phyloP scores from a whole-genome alignment of 2,113 vertebrate genomes.

The Chamaea fasciata region DNA sequence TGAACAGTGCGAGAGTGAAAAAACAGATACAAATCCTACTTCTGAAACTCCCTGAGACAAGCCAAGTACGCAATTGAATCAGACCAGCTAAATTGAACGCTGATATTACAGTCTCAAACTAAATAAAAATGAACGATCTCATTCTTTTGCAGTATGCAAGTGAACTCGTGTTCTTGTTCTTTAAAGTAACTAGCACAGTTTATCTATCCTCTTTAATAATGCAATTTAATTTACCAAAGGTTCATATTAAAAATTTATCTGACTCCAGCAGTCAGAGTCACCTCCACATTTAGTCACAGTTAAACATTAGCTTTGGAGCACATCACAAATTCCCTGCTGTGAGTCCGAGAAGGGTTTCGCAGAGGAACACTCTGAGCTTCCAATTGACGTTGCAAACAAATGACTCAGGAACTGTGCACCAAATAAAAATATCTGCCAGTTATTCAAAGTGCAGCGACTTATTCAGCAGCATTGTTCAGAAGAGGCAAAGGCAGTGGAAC shows the following conservation, averaged over 20 bases:
- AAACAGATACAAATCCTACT: neutral
- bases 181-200: constrained; percentile 22
- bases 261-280: constrained; percentile 34
- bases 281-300: constrained; percentile 48
- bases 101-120: neutral
- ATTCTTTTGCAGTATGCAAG: neutral
- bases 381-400: constrained; percentile 14
- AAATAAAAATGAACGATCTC: constrained; percentile 26
- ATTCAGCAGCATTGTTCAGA: neutral
- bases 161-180: neutral
- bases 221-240: constrained; percentile 61
- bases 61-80: neutral
- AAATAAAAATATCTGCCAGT: constrained; percentile 23
- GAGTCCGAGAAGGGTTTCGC: neutral
- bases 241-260: constrained; percentile 61
- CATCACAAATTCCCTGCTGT: constrained; percentile 41
- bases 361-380: neutral
- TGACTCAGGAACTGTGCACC: neutral
- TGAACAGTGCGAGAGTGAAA: neutral
- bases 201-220: constrained; percentile 56
- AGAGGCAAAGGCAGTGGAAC: neutral
- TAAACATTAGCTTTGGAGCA: constrained; percentile 48
- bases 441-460: neutral
- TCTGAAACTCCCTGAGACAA: neutral
- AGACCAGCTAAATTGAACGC: neutral